Percentiles rank a stretch among this genome's conserved stretches.
These are phyloP conservation scores for Parnassius orleans DNA, from an alignment of 2,888 invertebrate genomes.

Conservation along the genomic window DNA sequence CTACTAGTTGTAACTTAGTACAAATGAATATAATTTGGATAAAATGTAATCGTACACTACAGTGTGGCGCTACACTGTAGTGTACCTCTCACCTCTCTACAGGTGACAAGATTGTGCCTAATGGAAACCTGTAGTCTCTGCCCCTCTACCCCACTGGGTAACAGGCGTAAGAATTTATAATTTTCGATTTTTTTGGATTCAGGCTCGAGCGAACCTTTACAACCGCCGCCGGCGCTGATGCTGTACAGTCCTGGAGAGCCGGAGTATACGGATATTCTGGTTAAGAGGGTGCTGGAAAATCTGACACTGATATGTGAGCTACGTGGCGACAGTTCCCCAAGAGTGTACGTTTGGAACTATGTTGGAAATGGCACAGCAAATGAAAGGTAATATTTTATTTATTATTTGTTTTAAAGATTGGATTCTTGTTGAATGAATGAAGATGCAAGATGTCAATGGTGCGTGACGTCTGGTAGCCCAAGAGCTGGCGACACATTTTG, in stretches of 20 bases:
- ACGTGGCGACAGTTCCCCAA: constrained; percentile 42
- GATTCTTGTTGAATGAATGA: too few species aligned
- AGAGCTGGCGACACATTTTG: too few species aligned
- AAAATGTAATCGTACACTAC: too few species aligned
- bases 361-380: constrained; percentile 46
- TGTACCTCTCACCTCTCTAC: too few species aligned
- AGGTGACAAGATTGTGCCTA: too few species aligned
- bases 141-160: too few species aligned
- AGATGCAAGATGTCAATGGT: too few species aligned
- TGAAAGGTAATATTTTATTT: constrained; percentile 42
- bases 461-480: too few species aligned
- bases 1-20: too few species aligned
- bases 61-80: too few species aligned
- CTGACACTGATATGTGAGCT: constrained; percentile 66
- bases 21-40: too few species aligned
- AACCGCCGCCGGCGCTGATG: constrained; percentile 43
- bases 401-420: not conserved
- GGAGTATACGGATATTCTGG: constrained; percentile 66
- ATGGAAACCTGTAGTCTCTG: too few species aligned
- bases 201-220: constrained; percentile 35
- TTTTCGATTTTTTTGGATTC: not conserved
- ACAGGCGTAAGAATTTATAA: not conserved
- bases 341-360: constrained; percentile 66
- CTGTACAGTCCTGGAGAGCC: constrained; percentile 62
- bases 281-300: constrained; percentile 57